Evolutionary conservation across 2,888 invertebrate genomes (phyloP), one percentile per base, ranked within the genome.

Genomic region (Mechanitis mazaeus): DNA sequence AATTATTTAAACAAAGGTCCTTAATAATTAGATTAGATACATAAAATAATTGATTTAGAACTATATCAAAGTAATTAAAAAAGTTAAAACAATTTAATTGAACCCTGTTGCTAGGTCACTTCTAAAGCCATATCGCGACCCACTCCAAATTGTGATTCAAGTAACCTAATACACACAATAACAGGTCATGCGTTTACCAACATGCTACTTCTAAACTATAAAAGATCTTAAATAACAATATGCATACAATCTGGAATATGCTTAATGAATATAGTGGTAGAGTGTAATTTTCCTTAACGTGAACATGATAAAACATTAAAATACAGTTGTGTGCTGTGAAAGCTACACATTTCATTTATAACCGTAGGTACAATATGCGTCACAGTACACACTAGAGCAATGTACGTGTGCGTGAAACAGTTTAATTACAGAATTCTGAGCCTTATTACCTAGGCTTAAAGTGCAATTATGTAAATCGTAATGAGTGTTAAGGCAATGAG

Each of bases 121-220:
- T 80, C 80, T 81, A 87, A 88, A 88, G 85, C 84, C 86, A 85
- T 87, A 88, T 80, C 83, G 81, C 84, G 79, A 79, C 85, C 83
- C 86, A 87, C 87, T 88, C 88, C 83, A 85, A 89, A 88, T 88
- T 87, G 88, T 90, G 89, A 90, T 89, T 89, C 89, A 89, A 85
- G 82, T 85, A 87, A 84, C 87, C 87, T 85, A 88, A 89, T 88
- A 87, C 87, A 89, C 87, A 89, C 88, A 89, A 87, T 87, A 88
- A 89, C 89, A 87, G 87, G 87, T 87, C 89, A 87, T 83, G 84
- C 87, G 82, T 81, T 85, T 86, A 83, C 87, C 82, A 79, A 84
- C 86, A 84, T 83, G 83, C 78, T 75, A 77, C 69, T 72, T 74
- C 75, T 71, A 67, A 68, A 69, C 67, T 69, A 59, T 69, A 73